Evolutionary conservation across 2,113 vertebrate genomes (phyloP).

Genomic region (Eudorcas thomsonii): DNA sequence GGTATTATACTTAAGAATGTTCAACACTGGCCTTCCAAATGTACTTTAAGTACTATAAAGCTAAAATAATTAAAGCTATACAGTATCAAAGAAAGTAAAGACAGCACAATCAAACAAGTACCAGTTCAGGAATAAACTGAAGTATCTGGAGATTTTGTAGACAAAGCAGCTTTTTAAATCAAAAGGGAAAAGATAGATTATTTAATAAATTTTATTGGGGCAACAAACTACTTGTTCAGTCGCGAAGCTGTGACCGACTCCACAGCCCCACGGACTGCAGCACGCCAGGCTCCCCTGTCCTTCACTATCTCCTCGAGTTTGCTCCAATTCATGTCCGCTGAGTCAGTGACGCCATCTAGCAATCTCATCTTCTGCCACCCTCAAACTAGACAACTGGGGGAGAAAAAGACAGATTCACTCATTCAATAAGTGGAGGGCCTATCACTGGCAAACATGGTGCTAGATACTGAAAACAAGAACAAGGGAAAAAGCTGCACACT

Average conservation of each 20-base stretch:
- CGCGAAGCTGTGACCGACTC: accelerated
- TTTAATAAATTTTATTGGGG: not conserved
- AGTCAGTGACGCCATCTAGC: not conserved
- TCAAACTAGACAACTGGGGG: not conserved
- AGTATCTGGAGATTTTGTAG: not conserved
- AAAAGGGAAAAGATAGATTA: not conserved
- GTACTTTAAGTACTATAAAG: not conserved
- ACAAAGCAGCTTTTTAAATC: not conserved
- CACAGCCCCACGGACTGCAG: not conserved
- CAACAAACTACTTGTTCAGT: not conserved
- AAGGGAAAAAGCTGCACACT: not conserved
- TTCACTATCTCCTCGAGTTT: not conserved
- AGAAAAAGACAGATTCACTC: not conserved
- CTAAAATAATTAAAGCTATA: not conserved
- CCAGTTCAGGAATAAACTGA: not conserved
- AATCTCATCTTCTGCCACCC: not conserved
- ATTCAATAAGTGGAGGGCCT: not conserved
- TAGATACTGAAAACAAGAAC: not conserved
- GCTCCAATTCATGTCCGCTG: not conserved
- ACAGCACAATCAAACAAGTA: not conserved
- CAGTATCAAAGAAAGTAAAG: not conserved
- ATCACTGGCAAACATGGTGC: not conserved
- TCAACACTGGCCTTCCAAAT: not conserved
- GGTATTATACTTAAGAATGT: not conserved
- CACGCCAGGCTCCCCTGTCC: not conserved